These are phyloP conservation scores for Salvelinus fontinalis DNA, from an alignment of 2,113 vertebrate species.

Conservation along the genomic window DNA sequence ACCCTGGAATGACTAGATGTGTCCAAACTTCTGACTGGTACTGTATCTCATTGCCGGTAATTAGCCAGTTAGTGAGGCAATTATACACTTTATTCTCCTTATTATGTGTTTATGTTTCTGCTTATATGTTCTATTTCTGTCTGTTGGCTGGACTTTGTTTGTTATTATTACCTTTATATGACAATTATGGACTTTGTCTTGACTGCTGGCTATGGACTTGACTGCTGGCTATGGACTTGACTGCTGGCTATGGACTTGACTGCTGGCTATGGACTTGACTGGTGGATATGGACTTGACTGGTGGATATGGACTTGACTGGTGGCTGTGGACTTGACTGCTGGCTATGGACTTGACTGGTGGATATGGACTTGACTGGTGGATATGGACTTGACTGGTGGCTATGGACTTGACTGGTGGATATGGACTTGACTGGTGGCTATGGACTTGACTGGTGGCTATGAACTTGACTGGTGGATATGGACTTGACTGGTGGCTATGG, in stretches of 20 bases:
- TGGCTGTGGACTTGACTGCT: neutral
- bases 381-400: neutral
- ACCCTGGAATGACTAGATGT: no score
- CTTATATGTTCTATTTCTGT: neutral
- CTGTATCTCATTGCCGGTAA: no score
- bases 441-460: neutral
- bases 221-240: no score
- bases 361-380: no score
- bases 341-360: neutral
- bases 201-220: neutral
- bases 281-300: neutral
- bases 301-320: neutral
- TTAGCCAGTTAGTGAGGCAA: no score
- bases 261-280: neutral
- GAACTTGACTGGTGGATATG: neutral
- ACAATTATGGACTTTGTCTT: neutral
- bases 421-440: neutral
- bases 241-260: no score
- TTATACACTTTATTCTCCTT: neutral
- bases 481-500: neutral
- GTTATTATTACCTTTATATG: no score
- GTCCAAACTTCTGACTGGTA: no score
- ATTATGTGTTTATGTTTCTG: neutral
- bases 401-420: neutral
- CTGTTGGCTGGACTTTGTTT: neutral